Evolutionary conservation across 1,140 invertebrate species (phyloP).

Genomic region (Caenorhabditis briggsae): DNA sequence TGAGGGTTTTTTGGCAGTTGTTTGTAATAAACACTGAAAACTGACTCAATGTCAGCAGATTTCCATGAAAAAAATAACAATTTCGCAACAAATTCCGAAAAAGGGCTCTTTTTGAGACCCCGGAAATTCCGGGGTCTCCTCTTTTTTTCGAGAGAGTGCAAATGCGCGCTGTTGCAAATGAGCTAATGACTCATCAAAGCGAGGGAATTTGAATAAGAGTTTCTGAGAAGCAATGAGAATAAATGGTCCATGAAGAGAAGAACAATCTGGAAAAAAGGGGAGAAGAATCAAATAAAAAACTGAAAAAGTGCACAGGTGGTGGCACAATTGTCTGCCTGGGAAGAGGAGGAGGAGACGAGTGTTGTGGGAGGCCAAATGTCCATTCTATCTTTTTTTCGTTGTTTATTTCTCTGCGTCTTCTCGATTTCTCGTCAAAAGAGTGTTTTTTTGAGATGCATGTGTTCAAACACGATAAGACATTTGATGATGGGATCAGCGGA

Average conservation of each 20-base stretch:
- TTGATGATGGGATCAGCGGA: slow-evolving; percentile 28
- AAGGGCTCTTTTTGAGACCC: neutral
- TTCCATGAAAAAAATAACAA: neutral
- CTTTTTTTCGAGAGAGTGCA: neutral
- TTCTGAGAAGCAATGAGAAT: neutral
- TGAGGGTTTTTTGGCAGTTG: too few relatives aligned
- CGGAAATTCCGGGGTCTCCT: too few relatives aligned
- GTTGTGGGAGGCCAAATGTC: slow-evolving; percentile 31
- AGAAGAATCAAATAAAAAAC: too few relatives aligned
- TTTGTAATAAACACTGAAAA: too few relatives aligned
- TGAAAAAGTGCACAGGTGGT: slow-evolving; percentile 39
- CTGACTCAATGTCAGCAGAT: too few relatives aligned
- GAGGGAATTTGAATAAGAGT: neutral
- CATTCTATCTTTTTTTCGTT: slow-evolving; percentile 46
- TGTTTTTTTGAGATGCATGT: slow-evolving; percentile 24
- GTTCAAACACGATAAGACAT: slow-evolving; percentile 42
- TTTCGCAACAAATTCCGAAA: slow-evolving; percentile 44
- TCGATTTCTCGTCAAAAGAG: neutral
- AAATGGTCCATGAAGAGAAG: neutral
- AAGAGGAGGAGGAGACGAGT: neutral
- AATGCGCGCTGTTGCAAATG: neutral
- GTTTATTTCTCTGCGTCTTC: slow-evolving; percentile 34
- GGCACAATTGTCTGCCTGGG: slow-evolving; percentile 21
- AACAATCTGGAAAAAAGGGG: slow-evolving; percentile 7
- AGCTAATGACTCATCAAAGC: slow-evolving; percentile 2